Percentiles rank a stretch among this genome's conserved stretches.
phyloP scores from a whole-genome alignment of 2,888 invertebrate genomes.

The Xestia c-nigrum region DNA sequence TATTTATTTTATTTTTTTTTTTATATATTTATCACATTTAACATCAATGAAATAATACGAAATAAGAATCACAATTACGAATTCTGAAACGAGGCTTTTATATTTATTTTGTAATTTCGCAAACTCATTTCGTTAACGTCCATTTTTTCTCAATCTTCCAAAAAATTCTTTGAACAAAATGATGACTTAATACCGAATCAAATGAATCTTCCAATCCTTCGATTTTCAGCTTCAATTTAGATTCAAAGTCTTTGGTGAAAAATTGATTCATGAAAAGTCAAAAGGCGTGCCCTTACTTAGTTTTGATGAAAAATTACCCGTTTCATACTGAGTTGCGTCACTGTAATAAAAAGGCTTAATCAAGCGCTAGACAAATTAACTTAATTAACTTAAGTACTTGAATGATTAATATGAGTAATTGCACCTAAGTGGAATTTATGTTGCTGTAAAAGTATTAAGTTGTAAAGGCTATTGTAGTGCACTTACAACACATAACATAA shows the following conservation, averaged over 20 bases:
- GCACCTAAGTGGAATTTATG: slow-evolving; percentile 41
- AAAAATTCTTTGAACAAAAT: slow-evolving; percentile 23
- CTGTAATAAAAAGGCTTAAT: slow-evolving; percentile 43
- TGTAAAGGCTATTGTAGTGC: neutral
- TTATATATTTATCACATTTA: too few species aligned
- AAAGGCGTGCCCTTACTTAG: slow-evolving; percentile 28
- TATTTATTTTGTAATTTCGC: neutral
- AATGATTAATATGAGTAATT: slow-evolving; percentile 39
- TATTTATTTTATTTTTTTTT: too few species aligned
- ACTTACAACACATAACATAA: neutral
- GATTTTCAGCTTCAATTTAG: slow-evolving; percentile 28
- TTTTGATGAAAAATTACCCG: slow-evolving; percentile 35
- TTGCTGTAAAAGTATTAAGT: slow-evolving; percentile 6
- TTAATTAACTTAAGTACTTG: slow-evolving; percentile 29
- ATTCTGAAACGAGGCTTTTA: neutral
- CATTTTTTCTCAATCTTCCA: neutral
- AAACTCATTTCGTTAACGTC: slow-evolving; percentile 17
- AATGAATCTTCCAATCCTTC: slow-evolving; percentile 17
- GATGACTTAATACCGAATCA: slow-evolving; percentile 17
- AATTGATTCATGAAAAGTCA: slow-evolving; percentile 26
- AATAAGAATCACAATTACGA: neutral
- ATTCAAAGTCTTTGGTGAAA: slow-evolving; percentile 7
- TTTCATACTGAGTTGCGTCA: slow-evolving; percentile 29
- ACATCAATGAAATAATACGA: neutral
- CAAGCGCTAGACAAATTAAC: slow-evolving; percentile 47